Base-by-base conservation (phyloP, 2,888 invertebrate genomes). In the Spialia ferax region DNA sequence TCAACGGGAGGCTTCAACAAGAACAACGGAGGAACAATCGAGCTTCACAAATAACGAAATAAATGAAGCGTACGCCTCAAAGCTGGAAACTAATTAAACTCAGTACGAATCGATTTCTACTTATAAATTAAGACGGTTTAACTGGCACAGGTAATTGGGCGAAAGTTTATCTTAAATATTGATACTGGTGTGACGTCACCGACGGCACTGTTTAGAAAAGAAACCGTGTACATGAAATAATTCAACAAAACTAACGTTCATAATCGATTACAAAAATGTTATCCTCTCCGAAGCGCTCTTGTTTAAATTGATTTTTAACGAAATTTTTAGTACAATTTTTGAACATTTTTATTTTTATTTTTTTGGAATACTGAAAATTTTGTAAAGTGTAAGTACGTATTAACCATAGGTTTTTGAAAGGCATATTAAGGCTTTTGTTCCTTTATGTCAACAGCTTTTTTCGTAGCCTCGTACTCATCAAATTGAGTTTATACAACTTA, bases 31-130 rank as follows among this genome's bases (percentile, higher is more conserved):
- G 61, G 66, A 67, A 67, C 66, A 67, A 67, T 67, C 45, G 48
- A 23, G 42, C 55, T 80, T 80, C 73, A 82, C 79, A 81, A 85
- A 85, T 87, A 86, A 77, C 74, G 71, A 76, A 76, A 89, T 87
- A 89, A 90, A 90, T 88, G 85, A 88, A 83, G 75, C 79, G 77
- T 80, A 80, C 81, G 80, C 82, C 82, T 85, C 83, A 82, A 82
- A 87, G 81, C 83, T 85, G 76, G 81, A 84, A 93, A 91, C 90
- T 91, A 92, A 93, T 93, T 93, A 89, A 91, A 91, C 84, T 89
- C 82, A 81, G 79, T 80, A 80, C 82, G 82, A 89, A 90, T 89
- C 91, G 87, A 93, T 93, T 74, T 75, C 74, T 74, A 89, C 88
- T 88, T 88, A 85, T 86, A 87, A 89, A 91, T 90, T 87, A 89